A percentile compares a stretch with the other conserved stretches of the same genome.
These are phyloP conservation scores for Theretra japonica DNA, from an alignment of 2,888 invertebrate genomes.

Conservation along the genomic window DNA sequence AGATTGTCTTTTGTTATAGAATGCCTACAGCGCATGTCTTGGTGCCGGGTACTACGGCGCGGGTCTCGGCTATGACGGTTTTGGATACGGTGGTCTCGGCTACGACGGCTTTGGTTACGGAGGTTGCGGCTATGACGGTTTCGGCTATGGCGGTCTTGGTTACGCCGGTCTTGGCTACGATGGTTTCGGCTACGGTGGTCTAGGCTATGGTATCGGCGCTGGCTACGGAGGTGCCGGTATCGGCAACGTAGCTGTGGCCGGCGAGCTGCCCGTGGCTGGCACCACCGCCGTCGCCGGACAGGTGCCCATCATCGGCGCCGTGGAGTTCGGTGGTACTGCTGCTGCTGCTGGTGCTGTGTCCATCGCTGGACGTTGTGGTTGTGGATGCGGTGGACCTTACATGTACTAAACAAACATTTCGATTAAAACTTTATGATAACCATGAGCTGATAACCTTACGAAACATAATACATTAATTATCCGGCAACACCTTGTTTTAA, in stretches of 20 bases:
- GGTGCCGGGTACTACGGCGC: constrained; percentile 9
- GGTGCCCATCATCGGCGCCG: constrained; percentile 37
- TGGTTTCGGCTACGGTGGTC: constrained; percentile 30
- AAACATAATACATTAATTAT: too few relatives aligned
- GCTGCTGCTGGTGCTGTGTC: constrained; percentile 17
- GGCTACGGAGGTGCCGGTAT: constrained; percentile 29
- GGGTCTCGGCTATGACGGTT: constrained; percentile 19
- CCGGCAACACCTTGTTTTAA: too few relatives aligned
- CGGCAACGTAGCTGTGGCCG: constrained; percentile 27
- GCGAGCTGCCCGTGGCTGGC: constrained; percentile 29
- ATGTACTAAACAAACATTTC: constrained; percentile 21
- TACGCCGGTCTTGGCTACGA: constrained; percentile 10
- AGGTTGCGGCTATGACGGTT: constrained; percentile 24
- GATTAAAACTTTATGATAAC: not conserved
- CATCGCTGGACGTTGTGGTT: constrained; percentile 28
- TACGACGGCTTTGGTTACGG: constrained; percentile 23
- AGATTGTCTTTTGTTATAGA: constrained; percentile 15
- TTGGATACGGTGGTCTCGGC: constrained; percentile 26
- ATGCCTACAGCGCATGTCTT: constrained; percentile 29
- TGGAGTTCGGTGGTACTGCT: constrained; percentile 23
- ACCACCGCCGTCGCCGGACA: constrained; percentile 28
- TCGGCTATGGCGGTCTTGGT: constrained; percentile 23
- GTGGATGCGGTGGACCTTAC: constrained; percentile 30
- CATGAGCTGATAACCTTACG: not conserved
- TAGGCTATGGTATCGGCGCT: constrained; percentile 29